Percentiles rank a stretch among this genome's conserved stretches.
These are phyloP conservation scores for Phalacrocorax pelagicus DNA, from an alignment of 2,113 vertebrate genomes.

Conservation along the genomic window DNA sequence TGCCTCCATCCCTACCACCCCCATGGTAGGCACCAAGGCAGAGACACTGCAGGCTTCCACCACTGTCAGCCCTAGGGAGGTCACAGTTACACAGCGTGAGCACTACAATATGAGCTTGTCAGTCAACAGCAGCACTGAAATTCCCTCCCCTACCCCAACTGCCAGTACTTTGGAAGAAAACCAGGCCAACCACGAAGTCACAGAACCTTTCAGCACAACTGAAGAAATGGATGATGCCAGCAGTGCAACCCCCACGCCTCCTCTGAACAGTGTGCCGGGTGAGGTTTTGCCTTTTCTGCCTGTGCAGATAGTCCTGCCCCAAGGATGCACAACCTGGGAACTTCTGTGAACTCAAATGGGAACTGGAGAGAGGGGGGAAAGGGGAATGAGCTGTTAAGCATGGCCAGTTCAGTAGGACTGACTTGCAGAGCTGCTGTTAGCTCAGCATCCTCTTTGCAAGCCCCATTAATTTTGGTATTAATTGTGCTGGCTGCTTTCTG, in stretches of 20 bases:
- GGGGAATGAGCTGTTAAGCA: neutral
- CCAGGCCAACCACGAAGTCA: neutral
- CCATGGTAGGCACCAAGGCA: neutral
- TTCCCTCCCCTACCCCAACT: neutral
- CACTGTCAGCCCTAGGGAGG: neutral
- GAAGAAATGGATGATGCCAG: neutral
- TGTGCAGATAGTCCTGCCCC: neutral
- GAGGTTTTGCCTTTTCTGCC: conserved; percentile 1
- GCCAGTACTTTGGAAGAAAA: neutral
- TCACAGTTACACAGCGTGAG: neutral
- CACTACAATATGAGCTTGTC: neutral
- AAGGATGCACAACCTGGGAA: neutral
- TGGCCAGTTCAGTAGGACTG: neutral
- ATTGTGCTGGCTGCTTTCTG: neutral
- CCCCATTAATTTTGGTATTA: neutral
- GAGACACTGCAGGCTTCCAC: neutral
- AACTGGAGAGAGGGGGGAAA: neutral
- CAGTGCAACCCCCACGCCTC: neutral
- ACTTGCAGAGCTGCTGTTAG: neutral
- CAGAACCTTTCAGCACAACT: neutral
- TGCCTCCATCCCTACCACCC: neutral
- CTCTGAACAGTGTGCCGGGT: neutral
- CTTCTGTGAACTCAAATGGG: neutral
- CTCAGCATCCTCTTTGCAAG: neutral
- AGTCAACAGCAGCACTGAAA: conserved; percentile 11